Evolutionary conservation across 92 coral and sea anemone genomes (phyloP), one percentile per base, ranked within the genome.

Genomic region (Heliopora coerulea): DNA sequence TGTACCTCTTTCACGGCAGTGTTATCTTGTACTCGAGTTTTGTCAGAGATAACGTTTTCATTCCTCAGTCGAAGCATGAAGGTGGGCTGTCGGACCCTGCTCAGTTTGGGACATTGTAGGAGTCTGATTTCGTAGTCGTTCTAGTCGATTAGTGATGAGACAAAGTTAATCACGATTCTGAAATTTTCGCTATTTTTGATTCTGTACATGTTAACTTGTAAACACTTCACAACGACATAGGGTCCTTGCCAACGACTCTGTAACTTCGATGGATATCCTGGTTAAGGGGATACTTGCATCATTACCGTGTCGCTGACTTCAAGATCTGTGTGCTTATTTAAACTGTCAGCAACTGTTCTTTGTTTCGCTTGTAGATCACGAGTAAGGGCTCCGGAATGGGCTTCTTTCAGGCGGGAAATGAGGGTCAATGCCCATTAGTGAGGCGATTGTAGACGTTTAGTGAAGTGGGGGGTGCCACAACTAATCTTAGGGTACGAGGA

Each of bases 221-320:
- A 75, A 74, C 85, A 81, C 28, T 74, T 76, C 68, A 81, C 56
- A 39, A 63, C 68, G 33, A 74, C 66, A 62, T 54, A 81, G 9
- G 81, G 85, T 9, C 68, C 80, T 48, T 72, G 84, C 80, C 80
- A 64, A 67, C 49, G 13, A 40, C 65, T 59, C 49, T 73, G 80
- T 21, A 74, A 72, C 68, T 82, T 75, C 19, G 82, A 56, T 17
- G 82, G 65, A 34, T 8, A 54, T 18, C 79, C 79, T 25, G 78
- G 83, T 25, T 70, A 42, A 4, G 83, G 78, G 46, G 65, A 73
- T 0, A 57, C 63, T 58, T 83, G 65, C 66, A 59, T 62, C 79
- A 77, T 67, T 2, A 68, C 74, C 19, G 50, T 35, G 48, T 81
- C 85, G 21, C 85, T 74, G 17, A 81, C 85, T 17, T 63, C 42